Base-by-base conservation (phyloP, 2,113 vertebrate genomes). In the Percina caprodes region DNA sequence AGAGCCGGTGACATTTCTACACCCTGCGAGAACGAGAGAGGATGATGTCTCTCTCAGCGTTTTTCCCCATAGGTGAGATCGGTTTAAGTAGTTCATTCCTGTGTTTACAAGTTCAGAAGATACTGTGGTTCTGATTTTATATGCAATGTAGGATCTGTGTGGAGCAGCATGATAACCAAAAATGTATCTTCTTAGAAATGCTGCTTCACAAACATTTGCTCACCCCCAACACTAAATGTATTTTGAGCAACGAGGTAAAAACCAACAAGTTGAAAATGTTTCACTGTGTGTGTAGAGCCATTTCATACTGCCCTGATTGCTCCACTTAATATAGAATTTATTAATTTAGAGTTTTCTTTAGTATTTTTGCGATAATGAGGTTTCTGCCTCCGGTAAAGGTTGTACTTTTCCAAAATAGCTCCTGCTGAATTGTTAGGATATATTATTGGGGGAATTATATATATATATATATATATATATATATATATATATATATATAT, bases 1-100 rank as follows among this genome's bases (percentile, higher is more conserved):
- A 83, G 82, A 86, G 81, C 72, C 23, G 1, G 55, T 84, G 88
- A 88, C 87, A 86, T 91, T 91, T 88, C 74, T 68, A 72, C 73
- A 56, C 77, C 62, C 67, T 61, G 69, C 15, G 13, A 80, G 74
- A 74, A 86, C 21, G 11, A 42, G 61, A 69, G 48, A 67, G 74
- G 48, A 60, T 55, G 62, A 88, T 79, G 80, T 88, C 85, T 88
- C 70, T 79, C 61, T 86, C 52, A 2, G 24, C 26, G 23, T 76
- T 87, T 85, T 70, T 74, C 63, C 51, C 76, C 72, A 77, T 48
- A 69, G 52, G 70, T 67, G 55, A 80, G 39, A 19, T 48, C 4
- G 14, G 79, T 84, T 77, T 80, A 59, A 81, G 83, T 88, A 63
- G 77, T 75, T 69, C 7, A 74, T 76, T 58, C 49, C n/a, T 66